phyloP scores from a whole-genome alignment of 2,113 vertebrate genomes.

The Rhipidura dahli region DNA sequence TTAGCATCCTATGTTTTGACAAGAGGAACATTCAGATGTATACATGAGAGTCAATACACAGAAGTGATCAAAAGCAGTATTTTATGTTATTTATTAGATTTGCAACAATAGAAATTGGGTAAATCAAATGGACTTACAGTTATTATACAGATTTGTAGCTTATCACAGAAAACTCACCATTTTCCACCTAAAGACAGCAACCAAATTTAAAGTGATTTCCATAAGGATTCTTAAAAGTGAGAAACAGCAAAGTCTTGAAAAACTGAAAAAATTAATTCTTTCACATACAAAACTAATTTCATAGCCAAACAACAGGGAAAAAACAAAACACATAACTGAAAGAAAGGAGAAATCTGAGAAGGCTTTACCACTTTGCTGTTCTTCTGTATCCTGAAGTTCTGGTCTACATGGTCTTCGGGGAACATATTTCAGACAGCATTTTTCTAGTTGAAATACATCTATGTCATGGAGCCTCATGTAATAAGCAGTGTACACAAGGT shows the following conservation, averaged over 20 bases:
- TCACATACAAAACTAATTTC: not conserved
- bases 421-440: not conserved
- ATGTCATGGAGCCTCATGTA: not conserved
- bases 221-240: not conserved
- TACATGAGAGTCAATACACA: not conserved
- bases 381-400: not conserved
- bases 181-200: not conserved
- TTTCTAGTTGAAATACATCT: not conserved
- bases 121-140: not conserved
- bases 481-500: not conserved
- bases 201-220: not conserved
- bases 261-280: not conserved
- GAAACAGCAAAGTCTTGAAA: not conserved
- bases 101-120: not conserved
- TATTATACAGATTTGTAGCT: not conserved
- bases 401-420: not conserved
- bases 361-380: not conserved
- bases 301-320: not conserved
- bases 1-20: not conserved
- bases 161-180: rapidly evolving
- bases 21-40: not conserved
- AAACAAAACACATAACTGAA: not conserved
- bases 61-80: not conserved
- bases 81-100: not conserved
- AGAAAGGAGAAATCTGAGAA: not conserved